Evolutionary conservation across 92 coral and sea anemone genomes (phyloP), one percentile per base, ranked within the genome.

Genomic region (Parazoanthus darwini): DNA sequence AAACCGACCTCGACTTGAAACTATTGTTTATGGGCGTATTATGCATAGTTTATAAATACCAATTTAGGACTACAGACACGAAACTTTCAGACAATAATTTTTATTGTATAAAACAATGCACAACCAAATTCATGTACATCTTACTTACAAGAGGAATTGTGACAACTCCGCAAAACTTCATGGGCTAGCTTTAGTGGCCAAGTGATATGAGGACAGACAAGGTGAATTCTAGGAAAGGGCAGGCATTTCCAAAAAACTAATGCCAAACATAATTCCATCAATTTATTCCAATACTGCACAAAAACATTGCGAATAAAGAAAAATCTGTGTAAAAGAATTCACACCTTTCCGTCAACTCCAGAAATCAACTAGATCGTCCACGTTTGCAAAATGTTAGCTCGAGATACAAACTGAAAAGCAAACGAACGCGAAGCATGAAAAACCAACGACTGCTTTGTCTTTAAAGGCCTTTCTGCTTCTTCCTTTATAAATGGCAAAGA

Each of bases 61-160:
- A 39, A 39, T 10, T 8, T 48, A 48, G 51, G 51, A 48, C 51
- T 6, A 29, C 33, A 48, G 51, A 48, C 51, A 48, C 51, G 18
- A 80, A 20, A 18, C 72, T 33, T 80, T 80, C 51, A 80, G 71
- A 54, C 44, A 68, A 33, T 54, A 80, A 46, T 54, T 80, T 84
- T 84, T 84, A 84, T 84, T 84, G 74, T 84, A 84, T 84, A 84
- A 84, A 84, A 84, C 87, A 84, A 84, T 46, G 74, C 79, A 71
- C 79, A 71, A 70, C 87, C 87, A 46, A 68, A 84, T 71, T 70
- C 87, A 84, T 84, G 87, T 84, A 84, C 87, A 84, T 48, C 87
- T 70, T 84, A 84, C 87, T 84, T 84, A 84, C 87, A 84, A 84
- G 78, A 84, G 87, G 63, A 84, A 29, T 51, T 84, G 78, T 48